Conservation (phyloP, 2,113 vertebrate genomes). For the Aleadryas rufinucha region DNA sequence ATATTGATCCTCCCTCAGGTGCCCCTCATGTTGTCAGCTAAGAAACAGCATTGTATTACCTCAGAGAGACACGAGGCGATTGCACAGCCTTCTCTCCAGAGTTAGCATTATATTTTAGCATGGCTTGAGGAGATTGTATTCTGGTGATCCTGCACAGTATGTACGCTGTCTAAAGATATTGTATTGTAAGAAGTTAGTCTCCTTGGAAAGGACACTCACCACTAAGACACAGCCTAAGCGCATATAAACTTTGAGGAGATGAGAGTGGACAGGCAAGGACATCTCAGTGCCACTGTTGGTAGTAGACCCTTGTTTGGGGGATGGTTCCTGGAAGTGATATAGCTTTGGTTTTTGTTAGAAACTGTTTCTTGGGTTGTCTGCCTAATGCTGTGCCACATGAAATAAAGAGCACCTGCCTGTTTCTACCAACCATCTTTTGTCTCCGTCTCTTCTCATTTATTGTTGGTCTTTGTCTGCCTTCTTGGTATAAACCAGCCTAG, state of each 20-base stretch:
- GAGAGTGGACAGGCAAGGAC: constrained; percentile 12
- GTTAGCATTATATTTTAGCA: constrained; percentile 45
- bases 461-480: neutral
- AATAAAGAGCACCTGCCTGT: constrained; percentile 71
- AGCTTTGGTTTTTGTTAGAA: constrained; percentile 55
- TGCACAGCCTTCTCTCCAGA: constrained; percentile 18
- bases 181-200: neutral
- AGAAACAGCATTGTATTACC: constrained; percentile 50
- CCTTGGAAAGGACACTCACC: constrained; percentile 1
- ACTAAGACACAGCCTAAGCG: neutral
- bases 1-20: constrained; percentile 37
- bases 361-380: constrained; percentile 65
- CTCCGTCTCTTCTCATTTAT: constrained; percentile 22
- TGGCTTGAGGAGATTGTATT: constrained; percentile 54
- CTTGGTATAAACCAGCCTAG: neutral
- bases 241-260: neutral
- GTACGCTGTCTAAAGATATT: constrained; percentile 13
- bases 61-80: neutral
- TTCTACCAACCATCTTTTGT: constrained; percentile 56
- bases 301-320: constrained; percentile 11
- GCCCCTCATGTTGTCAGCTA: constrained; percentile 25
- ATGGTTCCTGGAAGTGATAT: constrained; percentile 27
- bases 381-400: constrained; percentile 66
- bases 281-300: constrained; percentile 29
- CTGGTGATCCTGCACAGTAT: constrained; percentile 11